These are phyloP conservation scores for Aspidapion aeneum DNA, from an alignment of 2,888 invertebrate genomes.

Conservation along the genomic window DNA sequence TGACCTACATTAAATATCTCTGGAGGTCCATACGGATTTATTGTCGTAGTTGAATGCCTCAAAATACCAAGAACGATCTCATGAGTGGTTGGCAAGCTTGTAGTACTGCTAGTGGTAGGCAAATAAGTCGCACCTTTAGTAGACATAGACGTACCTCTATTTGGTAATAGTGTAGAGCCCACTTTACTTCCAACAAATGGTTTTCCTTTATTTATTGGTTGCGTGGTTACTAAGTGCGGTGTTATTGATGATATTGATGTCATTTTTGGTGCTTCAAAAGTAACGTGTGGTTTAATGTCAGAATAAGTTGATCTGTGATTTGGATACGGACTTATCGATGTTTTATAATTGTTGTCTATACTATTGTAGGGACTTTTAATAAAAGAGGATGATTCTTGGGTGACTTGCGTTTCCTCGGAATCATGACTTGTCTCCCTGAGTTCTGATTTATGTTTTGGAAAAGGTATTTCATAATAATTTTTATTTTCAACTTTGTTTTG, in stretches of 20 bases:
- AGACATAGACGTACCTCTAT: conserved; percentile 18
- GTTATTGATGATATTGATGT: conserved; percentile 38
- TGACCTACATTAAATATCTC: conserved; percentile 22
- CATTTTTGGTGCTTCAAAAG: conserved; percentile 27
- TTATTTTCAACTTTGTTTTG: background rate
- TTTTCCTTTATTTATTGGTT: conserved; percentile 42
- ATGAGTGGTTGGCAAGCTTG: conserved; percentile 6
- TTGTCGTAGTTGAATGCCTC: conserved; percentile 18
- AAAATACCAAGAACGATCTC: conserved; percentile 21
- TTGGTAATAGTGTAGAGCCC: conserved; percentile 28
- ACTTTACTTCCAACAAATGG: conserved; percentile 42
- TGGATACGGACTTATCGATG: conserved; percentile 37
- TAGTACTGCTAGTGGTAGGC: conserved; percentile 15
- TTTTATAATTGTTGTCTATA: conserved; percentile 30
- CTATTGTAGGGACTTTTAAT: conserved; percentile 49
- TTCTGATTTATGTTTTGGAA: conserved; percentile 18
- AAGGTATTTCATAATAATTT: background rate
- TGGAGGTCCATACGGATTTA: conserved; percentile 17
- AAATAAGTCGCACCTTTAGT: conserved; percentile 22
- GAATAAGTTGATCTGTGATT: conserved; percentile 45
- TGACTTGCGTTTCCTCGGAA: conserved; percentile 58
- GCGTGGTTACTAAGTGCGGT: conserved; percentile 42
- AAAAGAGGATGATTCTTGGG: conserved; percentile 76
- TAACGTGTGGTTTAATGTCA: conserved; percentile 37
- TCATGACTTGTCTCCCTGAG: conserved; percentile 17